phyloP scores from a whole-genome alignment of 2,113 vertebrate genomes.

The Conger conger region DNA sequence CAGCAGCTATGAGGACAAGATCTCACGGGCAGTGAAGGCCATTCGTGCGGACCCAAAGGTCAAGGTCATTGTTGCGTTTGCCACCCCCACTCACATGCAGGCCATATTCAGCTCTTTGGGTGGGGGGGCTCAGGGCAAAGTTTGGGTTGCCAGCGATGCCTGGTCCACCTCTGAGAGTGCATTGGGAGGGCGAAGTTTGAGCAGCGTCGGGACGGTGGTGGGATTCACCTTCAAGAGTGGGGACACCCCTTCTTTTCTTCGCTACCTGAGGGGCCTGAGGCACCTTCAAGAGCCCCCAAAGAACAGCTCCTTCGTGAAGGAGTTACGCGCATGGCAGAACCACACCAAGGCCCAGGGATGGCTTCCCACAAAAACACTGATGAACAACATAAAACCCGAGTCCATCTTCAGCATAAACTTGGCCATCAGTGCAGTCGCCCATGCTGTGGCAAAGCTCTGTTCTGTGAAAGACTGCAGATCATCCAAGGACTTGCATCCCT shows the following conservation, averaged over 20 bases:
- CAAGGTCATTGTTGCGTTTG: constrained; percentile 82
- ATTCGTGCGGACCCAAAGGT: constrained; percentile 71
- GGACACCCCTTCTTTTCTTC: constrained; percentile 63
- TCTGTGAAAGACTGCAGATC: constrained; percentile 65
- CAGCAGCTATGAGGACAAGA: constrained; percentile 52
- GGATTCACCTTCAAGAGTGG: constrained; percentile 83
- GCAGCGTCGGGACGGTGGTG: constrained; percentile 75
- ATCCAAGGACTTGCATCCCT: constrained; percentile 68
- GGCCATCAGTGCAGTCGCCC: constrained; percentile 73
- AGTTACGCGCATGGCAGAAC: constrained; percentile 61
- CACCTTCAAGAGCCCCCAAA: constrained; percentile 32
- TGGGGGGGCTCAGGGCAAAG: constrained; percentile 64
- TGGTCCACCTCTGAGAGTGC: constrained; percentile 76
- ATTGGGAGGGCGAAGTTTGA: constrained; percentile 60
- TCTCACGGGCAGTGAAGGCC: constrained; percentile 61
- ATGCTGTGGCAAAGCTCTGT: constrained; percentile 73
- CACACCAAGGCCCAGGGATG: constrained; percentile 38
- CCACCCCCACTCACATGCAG: constrained; percentile 72
- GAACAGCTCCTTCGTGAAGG: constrained; percentile 69
- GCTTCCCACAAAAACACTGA: constrained; percentile 17
- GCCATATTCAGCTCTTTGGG: constrained; percentile 69
- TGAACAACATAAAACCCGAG: constrained; percentile 40
- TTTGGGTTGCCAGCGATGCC: constrained; percentile 87
- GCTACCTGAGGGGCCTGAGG: constrained; percentile 69
- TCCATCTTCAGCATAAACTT: constrained; percentile 73